Evolutionary conservation across 1,140 invertebrate species (phyloP), one percentile per base, ranked within the genome.

Genomic region (Dendrolimus punctatus): DNA sequence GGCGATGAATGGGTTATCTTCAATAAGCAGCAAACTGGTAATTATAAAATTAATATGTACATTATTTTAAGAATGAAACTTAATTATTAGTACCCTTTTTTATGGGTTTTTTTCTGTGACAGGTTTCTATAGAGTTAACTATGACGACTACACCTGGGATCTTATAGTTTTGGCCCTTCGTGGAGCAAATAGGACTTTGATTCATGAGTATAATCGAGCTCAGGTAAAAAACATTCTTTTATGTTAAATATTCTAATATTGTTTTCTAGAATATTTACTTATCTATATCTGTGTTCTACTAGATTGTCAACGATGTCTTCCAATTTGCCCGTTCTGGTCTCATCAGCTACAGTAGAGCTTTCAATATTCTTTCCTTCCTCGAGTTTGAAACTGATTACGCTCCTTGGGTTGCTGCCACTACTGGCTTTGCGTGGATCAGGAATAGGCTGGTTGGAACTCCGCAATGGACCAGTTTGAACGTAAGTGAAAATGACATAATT

Each of bases 61-160:
- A n/a, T 23, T 23, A 23, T 23, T 23, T 23, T 23, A 23, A 2
- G 23, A 3, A 23, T 23, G 23, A 23, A 23, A 23, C 23, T 2
- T 23, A 23, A 23, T 23, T 23, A 23, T 23, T 23, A 23, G 23
- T 23, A 23, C 23, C 23, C 23, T 23, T 23, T 23, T 23, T 23
- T 50, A 60, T 10, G 39, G 37, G 40, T 44, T 40, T 7, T 40
- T 53, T 59, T 46, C 53, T 42, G 46, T 51, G 77, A 67, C 69
- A 89, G 94, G 94, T 39, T 95, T 91, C 69, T 96, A 95, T 76
- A 88, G 95, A 48, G 94, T 96, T 0, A 93, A 93, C 71, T 97
- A 97, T 73, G 92, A 95, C 54, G 71, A 84, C 0, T 76, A 71
- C 10, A 90, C 90, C 4, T 96, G 94, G 95, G 66, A 90, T 51